Evolutionary conservation across 2,888 invertebrate genomes (phyloP), one percentile per base, ranked within the genome.

Genomic region (Aphidoletes aphidimyza): DNA sequence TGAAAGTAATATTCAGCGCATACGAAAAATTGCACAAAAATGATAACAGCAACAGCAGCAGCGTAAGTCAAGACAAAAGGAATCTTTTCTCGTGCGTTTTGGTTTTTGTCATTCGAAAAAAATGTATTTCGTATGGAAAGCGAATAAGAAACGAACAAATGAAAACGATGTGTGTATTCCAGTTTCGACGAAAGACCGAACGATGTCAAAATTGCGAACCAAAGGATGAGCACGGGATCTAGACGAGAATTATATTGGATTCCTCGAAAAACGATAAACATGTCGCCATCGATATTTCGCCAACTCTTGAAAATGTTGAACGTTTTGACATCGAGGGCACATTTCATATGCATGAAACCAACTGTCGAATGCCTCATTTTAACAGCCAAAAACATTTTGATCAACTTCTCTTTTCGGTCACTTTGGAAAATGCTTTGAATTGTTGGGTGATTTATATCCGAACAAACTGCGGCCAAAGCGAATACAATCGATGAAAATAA

Each of bases 1-100:
- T 81, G 37, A 81, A 81, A 81, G 81, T 81, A 81, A 81, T 81
- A 81, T 81, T 81, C 37, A 37, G 37, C 81, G 81, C 37, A 81
- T 81, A 69, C 30, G 69, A 69, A 69, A 69, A 11, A 69, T 69
- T 69, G 69, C 69, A 69, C 30, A 69, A 69, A 69, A 69, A 69
- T 69, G 34, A 69, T 30, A 69, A 69, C 26, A 69, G 17, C 17
- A n/a, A n/a, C n/a, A n/a, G n/a, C n/a, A n/a, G n/a, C n/a, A n/a
- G n/a, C n/a, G n/a, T n/a, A n/a, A n/a, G n/a, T n/a, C 30, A 69
- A 69, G 69, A 69, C 69, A 30, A 69, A 69, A 69, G 14, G 14
- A 14, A 22, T 54, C 9, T 54, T 3, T 54, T 22, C 3, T 22
- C n/a, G 6, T 5, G 47, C n/a, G 19, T 26, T 11, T 54, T 26